Evolutionary conservation across 2,888 invertebrate genomes (phyloP), one percentile per base, ranked within the genome.

Genomic region (Lamellibrachia satsuma): DNA sequence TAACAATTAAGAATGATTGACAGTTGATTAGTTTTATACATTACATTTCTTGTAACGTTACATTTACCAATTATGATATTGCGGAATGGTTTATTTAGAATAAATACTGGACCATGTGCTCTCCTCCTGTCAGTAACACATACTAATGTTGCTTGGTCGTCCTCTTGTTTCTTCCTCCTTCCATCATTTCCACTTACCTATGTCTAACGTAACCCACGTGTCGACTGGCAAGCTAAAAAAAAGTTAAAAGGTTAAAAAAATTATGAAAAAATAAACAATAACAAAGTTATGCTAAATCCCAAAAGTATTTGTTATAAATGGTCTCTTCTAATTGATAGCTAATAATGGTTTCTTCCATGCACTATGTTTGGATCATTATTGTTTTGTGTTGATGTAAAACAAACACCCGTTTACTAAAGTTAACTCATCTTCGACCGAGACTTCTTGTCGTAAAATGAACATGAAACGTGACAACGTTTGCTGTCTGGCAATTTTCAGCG

Each of bases 401-500:
- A 39, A 39, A 39, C 39, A 39, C 39, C 39, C 39, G 39, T 39
- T 39, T 39, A 39, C 39, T 39, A 39, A 39, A 39, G 39, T 39
- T 39, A 39, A 39, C 39, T 39, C 39, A 39, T 39, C 39, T 39
- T 39, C 39, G 39, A 39, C 39, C 39, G 0, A 39, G 39, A 39
- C 39, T 39, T 39, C 39, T 39, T 57, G 57, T 57, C 57, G 15
- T 15, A 57, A 57, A 2, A 7, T 57, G 57, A 57, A 57, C 57
- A 57, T 15, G 6, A 6, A 75, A 75, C 6, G 75, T 75, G 75
- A 15, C 22, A 39, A 39, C 39, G 39, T 39, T 39, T 39, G 39
- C 39, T 39, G 39, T 39, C 39, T 39, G 39, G 39, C 39, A 39
- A 39, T 39, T 39, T 39, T 39, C 95, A 96, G 99, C 99, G 94